Conservation (phyloP, 2,113 vertebrate species). For the Calonectris borealis region DNA sequence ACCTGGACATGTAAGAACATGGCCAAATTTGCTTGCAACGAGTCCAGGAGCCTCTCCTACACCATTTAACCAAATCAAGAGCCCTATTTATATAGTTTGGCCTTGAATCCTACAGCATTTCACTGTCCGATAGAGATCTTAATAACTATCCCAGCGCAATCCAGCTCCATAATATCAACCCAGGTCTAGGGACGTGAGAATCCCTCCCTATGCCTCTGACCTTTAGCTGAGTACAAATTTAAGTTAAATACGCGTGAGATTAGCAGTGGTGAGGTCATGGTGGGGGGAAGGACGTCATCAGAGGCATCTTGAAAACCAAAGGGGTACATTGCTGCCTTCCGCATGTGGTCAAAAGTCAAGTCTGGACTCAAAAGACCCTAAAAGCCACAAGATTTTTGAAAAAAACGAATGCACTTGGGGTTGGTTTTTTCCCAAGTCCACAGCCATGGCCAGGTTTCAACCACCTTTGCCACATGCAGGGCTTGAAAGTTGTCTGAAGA, state of each 20-base stretch:
- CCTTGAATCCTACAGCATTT: not conserved
- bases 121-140: not conserved
- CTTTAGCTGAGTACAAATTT: not conserved
- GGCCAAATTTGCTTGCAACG: not conserved
- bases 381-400: not conserved
- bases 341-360: not conserved
- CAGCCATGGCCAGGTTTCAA: not conserved
- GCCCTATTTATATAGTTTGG: too few species aligned
- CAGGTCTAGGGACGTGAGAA: not conserved
- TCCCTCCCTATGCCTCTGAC: not conserved
- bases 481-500: not conserved
- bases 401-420: not conserved
- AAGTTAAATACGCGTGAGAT: accelerated
- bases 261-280: not conserved
- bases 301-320: not conserved
- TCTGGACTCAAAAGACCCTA: not conserved
- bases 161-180: not conserved
- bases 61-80: not conserved
- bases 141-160: accelerated
- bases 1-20: not conserved
- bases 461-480: not conserved
- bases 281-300: accelerated
- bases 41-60: not conserved
- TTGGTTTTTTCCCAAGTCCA: not conserved
- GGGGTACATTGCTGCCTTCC: not conserved